phyloP scores from a whole-genome alignment of 2,888 invertebrate species.

The Polylopha cassiicola region DNA sequence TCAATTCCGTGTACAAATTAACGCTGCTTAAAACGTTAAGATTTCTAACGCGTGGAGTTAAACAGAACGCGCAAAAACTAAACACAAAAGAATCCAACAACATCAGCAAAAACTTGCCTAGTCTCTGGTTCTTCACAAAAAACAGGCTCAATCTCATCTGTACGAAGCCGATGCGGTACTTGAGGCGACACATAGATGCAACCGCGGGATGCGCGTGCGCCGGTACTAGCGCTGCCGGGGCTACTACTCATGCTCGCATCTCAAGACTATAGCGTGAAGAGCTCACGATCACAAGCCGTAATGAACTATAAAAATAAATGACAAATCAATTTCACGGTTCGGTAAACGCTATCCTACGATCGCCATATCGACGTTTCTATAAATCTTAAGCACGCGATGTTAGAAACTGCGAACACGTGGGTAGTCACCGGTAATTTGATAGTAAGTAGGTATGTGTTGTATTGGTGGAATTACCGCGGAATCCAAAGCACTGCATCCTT shows the following conservation, averaged over 20 bases:
- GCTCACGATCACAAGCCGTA: constrained; percentile 6
- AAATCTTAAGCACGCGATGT: constrained; percentile 12
- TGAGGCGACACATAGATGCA: constrained; percentile 50
- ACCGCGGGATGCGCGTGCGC: constrained; percentile 38
- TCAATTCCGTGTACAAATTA: too few relatives aligned
- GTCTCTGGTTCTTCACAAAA: constrained; percentile 46
- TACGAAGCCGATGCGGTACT: constrained; percentile 41
- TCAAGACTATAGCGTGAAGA: constrained; percentile 14
- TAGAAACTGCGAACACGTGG: constrained; percentile 1
- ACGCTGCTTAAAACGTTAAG: too few relatives aligned
- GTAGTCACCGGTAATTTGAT: not conserved
- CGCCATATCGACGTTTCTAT: constrained; percentile 11
- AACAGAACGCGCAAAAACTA: constrained; percentile 14
- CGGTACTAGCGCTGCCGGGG: constrained; percentile 24
- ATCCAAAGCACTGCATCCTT: constrained; percentile 72
- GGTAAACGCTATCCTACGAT: constrained; percentile 8
- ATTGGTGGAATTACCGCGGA: constrained; percentile 51
- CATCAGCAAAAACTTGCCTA: constrained; percentile 53
- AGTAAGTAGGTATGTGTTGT: not conserved
- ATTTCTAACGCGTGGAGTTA: constrained; percentile 12
- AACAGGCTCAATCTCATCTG: constrained; percentile 58
- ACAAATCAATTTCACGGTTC: constrained; percentile 43
- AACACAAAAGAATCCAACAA: constrained; percentile 18
- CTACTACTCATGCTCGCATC: constrained; percentile 17
- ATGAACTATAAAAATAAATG: constrained; percentile 34